Conservation (phyloP, 2,797 vertebrate genomes). For the Notamacropus eugenii region DNA sequence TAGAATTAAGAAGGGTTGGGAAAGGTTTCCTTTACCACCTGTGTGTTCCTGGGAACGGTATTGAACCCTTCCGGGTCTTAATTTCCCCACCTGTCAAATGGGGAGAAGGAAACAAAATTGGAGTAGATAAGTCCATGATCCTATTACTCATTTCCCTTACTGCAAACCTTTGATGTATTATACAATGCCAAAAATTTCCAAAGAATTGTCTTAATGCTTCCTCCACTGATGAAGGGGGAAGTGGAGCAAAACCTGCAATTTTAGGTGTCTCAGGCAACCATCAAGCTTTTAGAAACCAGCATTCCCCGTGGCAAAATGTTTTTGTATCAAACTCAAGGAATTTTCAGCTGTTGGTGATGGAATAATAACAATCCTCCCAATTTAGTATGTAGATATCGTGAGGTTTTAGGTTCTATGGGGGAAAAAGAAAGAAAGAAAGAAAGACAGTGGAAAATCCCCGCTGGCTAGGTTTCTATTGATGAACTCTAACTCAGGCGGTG, state of each 20-base stretch:
- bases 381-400: not conserved
- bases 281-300: slow-evolving; percentile 43
- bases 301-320: slow-evolving; percentile 40
- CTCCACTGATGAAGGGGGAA: not conserved
- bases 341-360: not conserved
- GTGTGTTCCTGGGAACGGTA: not conserved
- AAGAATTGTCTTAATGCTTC: not conserved
- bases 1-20: not conserved
- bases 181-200: not conserved
- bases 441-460: not conserved
- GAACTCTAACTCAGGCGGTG: not conserved
- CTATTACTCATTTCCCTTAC: not conserved
- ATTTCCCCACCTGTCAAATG: not conserved
- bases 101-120: not conserved
- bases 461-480: not conserved
- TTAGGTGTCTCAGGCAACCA: not conserved
- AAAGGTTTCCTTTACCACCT: not conserved
- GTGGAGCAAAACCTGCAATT: not conserved
- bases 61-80: not conserved
- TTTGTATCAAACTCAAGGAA: not conserved
- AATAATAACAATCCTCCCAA: not conserved
- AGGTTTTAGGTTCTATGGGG: not conserved
- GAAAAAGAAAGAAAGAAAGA: not conserved
- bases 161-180: not conserved
- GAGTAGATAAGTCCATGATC: not conserved